A percentile compares a stretch with the other conserved stretches of the same genome.
Evolutionary conservation across 2,888 invertebrate species (phyloP).

Genomic region (Noctua janthe): DNA sequence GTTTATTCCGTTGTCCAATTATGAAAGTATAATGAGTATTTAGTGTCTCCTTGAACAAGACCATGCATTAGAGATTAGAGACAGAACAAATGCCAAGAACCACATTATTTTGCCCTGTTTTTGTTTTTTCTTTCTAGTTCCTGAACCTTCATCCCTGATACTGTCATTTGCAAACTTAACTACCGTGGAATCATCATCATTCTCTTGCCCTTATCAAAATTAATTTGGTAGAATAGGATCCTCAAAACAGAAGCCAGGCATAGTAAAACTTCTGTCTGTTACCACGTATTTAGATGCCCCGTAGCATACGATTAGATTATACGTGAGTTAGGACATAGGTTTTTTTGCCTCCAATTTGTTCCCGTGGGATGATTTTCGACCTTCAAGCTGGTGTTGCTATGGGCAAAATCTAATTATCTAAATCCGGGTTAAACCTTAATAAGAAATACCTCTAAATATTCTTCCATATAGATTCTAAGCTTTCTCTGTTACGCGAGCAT

Average conservation of each 20-base stretch:
- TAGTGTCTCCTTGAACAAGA: conserved; percentile 7
- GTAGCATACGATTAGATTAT: not conserved
- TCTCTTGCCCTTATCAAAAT: not conserved
- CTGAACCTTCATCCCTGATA: not conserved
- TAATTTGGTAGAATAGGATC: not conserved
- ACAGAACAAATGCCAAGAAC: conserved; percentile 1
- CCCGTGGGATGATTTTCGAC: not conserved
- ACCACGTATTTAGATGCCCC: not conserved
- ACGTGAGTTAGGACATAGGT: not conserved
- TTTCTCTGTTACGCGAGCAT: conserved; percentile 53
- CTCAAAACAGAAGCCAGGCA: not conserved
- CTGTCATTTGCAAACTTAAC: not conserved
- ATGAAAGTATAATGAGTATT: not conserved
- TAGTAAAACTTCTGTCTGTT: too few relatives aligned
- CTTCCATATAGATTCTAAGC: conserved; percentile 8
- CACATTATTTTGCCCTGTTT: not conserved
- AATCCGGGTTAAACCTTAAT: not conserved
- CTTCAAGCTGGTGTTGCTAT: not conserved
- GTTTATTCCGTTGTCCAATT: not conserved
- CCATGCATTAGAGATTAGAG: not conserved
- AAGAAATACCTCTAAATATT: conserved; percentile 2
- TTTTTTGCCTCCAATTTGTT: not conserved
- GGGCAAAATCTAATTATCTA: not conserved
- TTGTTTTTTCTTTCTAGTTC: too few relatives aligned
- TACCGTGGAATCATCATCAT: not conserved